These are phyloP conservation scores for Rynchops niger DNA, from an alignment of 2,113 vertebrate species.

Conservation along the genomic window DNA sequence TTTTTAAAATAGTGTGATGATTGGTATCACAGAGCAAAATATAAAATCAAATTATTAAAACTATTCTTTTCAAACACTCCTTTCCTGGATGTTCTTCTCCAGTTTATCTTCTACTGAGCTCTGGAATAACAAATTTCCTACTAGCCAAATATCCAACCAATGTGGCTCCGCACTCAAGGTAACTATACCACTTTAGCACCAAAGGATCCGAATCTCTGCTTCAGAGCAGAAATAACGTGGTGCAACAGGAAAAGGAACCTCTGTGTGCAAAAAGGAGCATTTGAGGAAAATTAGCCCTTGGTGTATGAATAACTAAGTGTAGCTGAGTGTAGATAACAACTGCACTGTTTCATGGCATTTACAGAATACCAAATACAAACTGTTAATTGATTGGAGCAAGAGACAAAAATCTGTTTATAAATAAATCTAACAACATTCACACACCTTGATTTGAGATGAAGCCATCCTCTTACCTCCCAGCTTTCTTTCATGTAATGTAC, in stretches of 20 bases:
- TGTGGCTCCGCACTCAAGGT: background rate
- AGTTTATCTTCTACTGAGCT: background rate
- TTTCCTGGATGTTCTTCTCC: background rate
- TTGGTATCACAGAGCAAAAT: background rate
- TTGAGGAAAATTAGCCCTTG: background rate
- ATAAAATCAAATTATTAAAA: slow-evolving; percentile 18
- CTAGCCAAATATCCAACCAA: background rate
- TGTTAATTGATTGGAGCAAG: background rate
- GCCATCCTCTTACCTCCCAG: background rate
- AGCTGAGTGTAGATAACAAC: background rate
- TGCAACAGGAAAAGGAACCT: background rate
- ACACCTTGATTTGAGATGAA: slow-evolving; percentile 11
- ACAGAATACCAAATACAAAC: background rate
- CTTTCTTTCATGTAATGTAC: background rate
- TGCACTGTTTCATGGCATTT: background rate
- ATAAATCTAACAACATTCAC: background rate
- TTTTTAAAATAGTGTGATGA: background rate
- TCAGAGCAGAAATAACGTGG: background rate
- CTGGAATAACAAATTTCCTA: background rate
- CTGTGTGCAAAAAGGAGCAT: background rate
- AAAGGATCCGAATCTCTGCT: background rate
- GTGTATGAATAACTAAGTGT: background rate
- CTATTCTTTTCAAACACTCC: background rate
- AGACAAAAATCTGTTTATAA: slow-evolving; percentile 6
- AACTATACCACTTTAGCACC: background rate